Base-by-base conservation (phyloP, 2,797 vertebrate species). In the Gobionotothen gibberifrons region DNA sequence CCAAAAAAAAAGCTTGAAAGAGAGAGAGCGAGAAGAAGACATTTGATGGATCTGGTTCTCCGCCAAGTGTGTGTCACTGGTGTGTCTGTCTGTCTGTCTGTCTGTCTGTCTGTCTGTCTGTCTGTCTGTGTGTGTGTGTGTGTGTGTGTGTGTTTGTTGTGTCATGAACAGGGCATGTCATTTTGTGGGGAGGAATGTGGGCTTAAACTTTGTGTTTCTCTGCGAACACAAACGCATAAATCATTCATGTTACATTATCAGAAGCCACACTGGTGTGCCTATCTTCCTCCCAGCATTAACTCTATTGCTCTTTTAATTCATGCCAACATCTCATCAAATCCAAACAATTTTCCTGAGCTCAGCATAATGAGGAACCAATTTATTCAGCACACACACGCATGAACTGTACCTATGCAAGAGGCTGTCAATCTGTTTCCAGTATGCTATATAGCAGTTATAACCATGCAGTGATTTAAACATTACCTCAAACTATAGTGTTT, bases 401-500 rank as follows among this genome's bases (percentile, higher is more conserved):
- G 5, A 42, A 54, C 39, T 55, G 49, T 36, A 36, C 32, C 32
- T 36, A 63, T 14, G 2, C 67, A 71, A 48, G 72, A 46, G 53
- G 13, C 55, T 3, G 16, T 46, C 36, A 69, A 29, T 49, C n/a
- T 60, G 59, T 72, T 71, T 63, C 49, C 29, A 5, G 12, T 22
- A 16, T 69, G 26, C 46, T 32, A 13, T 52, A 43, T 26, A 46
- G 49, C 36, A 62, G 13, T 66, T 43, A 64, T 53, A 70, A 40
- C n/a, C 2, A 17, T 57, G 48, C 54, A 60, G 32, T 63, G 71
- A 84, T 56, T 75, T 19, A 67, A 70, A 83, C 73, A 48, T 64
- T 69, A 59, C 53, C 74, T 69, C 76, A 66, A 60, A 74, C 53
- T 59, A 72, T 21, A 73, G 21, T 36, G 57, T 48, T 83, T 87